Base-by-base conservation (phyloP, 2,113 vertebrate genomes). In the Candoia aspera region DNA sequence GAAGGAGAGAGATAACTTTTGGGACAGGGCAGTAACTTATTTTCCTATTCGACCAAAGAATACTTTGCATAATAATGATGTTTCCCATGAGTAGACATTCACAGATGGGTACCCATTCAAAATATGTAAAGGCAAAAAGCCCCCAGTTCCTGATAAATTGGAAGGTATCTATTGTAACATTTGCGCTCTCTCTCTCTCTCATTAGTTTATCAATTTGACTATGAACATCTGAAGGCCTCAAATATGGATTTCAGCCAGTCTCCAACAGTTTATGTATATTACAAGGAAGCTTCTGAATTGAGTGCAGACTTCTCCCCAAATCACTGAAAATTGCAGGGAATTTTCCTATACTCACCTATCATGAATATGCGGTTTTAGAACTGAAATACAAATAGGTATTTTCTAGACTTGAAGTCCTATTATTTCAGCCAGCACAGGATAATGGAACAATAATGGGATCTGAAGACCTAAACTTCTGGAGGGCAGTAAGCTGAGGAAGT, bases 191-290 rank as follows among this genome's bases (percentile, higher is more conserved):
- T 95, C 89, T 93, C 42, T 0, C 60, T 89, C 8, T 79, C 2
- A 58, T 37, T 92, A 97, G 96, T 97, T 97, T 88, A 96, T 97
- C 95, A 95, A 88, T 88, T 92, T 97, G 92, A 95, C 96, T 60
- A 96, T 97, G 95, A 96, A 95, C 89, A 96, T 97, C 87, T 97
- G 95, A 97, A 95, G 95, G 92, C 87, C 0, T 79, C 83, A 88
- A 86, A 53, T 49, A 46, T 92, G 95, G 73, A 90, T 60, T 19
- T 84, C 0, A 0, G 29, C 49, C 94, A n/a, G 46, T 87, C 79
- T 64, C 84, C 92, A 57, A 0, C 4, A 73, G n/a, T n/a, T n/a
- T n/a, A n/a, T n/a, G n/a, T n/a, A n/a, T n/a, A n/a, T n/a, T n/a
- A n/a, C n/a, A n/a, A n/a, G n/a, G n/a, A n/a, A 24, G 37, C 89